These are phyloP conservation scores for Bugulina stolonifera DNA, from an alignment of 2,888 invertebrate species.

Conservation along the genomic window DNA sequence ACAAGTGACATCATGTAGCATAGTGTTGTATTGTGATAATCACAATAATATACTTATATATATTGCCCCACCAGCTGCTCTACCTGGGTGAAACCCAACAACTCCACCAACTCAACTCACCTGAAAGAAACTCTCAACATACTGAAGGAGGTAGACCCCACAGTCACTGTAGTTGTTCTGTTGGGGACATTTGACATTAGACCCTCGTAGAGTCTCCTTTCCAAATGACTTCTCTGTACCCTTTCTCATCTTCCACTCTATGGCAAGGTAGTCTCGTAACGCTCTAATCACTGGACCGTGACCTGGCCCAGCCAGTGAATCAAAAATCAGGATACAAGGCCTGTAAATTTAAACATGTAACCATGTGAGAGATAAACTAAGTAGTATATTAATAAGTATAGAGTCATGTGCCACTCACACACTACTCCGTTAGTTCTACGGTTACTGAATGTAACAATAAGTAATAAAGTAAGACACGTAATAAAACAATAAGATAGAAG, in stretches of 20 bases:
- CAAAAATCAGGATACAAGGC: slow-evolving; percentile 89
- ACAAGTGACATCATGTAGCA: too few species aligned
- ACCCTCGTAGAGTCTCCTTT: slow-evolving; percentile 77
- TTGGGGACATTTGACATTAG: slow-evolving; percentile 87
- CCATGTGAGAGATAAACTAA: not conserved
- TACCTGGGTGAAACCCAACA: too few species aligned
- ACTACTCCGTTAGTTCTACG: too few species aligned
- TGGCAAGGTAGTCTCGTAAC: slow-evolving; percentile 34
- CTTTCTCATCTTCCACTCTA: slow-evolving; percentile 57
- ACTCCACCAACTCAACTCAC: too few species aligned
- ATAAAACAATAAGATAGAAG: too few species aligned
- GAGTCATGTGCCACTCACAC: too few species aligned
- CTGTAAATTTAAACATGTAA: slow-evolving; percentile 57
- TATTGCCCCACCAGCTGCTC: too few species aligned
- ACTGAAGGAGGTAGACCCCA: slow-evolving; percentile 88
- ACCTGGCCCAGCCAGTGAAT: slow-evolving; percentile 68
- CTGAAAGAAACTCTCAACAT: slow-evolving; percentile 90
- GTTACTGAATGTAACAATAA: too few species aligned
- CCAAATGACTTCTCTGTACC: slow-evolving; percentile 58
- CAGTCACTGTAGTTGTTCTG: slow-evolving; percentile 96
- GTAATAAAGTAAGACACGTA: too few species aligned
- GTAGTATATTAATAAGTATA: too few species aligned
- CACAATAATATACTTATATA: too few species aligned
- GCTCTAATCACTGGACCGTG: slow-evolving; percentile 16
- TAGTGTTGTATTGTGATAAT: too few species aligned